Base-by-base conservation (phyloP, 2,797 vertebrate species). In the Poeciliopsis paucimaculata region DNA sequence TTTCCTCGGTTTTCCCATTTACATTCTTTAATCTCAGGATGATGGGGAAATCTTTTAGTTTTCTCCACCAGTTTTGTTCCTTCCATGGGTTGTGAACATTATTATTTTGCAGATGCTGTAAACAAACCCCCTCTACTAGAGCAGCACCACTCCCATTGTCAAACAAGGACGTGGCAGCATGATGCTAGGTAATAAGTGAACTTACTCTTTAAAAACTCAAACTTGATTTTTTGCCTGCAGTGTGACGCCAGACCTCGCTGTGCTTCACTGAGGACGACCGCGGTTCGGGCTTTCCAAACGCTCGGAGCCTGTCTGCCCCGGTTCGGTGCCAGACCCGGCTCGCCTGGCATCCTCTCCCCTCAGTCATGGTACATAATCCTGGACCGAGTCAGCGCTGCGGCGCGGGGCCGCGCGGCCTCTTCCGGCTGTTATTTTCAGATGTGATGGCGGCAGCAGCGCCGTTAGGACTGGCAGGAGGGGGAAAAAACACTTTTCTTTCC, bases 361-460 rank as follows among this genome's bases (percentile, higher is more conserved):
- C 77, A 11, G 84, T 73, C 77, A 80, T 81, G 83, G 78, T 78
- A 15, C 23, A 75, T 75, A 90, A 91, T 94, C 92, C 91, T 91
- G 93, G 85, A 89, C 79, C 77, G 79, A 76, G 80, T 81, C 64
- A 73, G 80, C 82, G 79, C 26, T 64, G 82, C 74, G 79, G 82
- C 72, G 88, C 46, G 3, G 74, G 85, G 82, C 74, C 78, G 82
- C 72, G 88, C 46, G 3, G 74, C 87, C 66, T 85, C 88, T 92
- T 92, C 89, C 88, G 75, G 70, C 84, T 86, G 82, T 85, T 95
- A 93, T 94, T 94, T 89, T 91, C 88, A 88, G 89, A 77, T 68
- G 55, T n/a, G 74, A 90, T 74, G 73, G 79, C 81, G 77, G 80
- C 66, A 4, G 47, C 16, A 43, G 77, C 23, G 79, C 72, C 53